Conservation (phyloP, 2,113 vertebrate genomes). For the Daubentonia madagascariensis region DNA sequence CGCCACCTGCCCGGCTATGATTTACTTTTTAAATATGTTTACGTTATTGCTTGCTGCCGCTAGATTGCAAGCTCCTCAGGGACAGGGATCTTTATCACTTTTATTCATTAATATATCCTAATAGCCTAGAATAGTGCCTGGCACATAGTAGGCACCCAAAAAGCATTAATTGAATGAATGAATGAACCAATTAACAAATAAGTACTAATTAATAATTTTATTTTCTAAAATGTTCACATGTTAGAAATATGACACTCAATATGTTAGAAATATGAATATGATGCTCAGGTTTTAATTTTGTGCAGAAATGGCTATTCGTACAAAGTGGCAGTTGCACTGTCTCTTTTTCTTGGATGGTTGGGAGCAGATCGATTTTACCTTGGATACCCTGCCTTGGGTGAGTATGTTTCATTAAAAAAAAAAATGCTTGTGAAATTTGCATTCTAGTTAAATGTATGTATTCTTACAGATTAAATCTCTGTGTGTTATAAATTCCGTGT, state of each 20-base stretch:
- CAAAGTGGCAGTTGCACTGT: constrained; percentile 96
- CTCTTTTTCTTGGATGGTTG: constrained; percentile 97
- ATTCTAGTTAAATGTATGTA: neutral
- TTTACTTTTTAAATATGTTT: neutral
- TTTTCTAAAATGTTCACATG: neutral
- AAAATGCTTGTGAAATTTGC: neutral
- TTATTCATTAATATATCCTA: neutral
- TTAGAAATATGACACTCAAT: no score
- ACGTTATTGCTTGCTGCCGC: neutral
- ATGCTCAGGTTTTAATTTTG: constrained; percentile 67
- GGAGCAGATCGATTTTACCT: constrained; percentile 98
- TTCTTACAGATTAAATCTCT: neutral
- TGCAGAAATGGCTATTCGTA: constrained; percentile 96
- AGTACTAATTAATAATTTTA: neutral
- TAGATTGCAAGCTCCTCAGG: neutral
- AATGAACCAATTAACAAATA: neutral
- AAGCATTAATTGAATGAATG: neutral
- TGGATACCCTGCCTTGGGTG: constrained; percentile 97
- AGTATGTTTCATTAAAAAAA: constrained; percentile 72
- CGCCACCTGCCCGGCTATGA: no score
- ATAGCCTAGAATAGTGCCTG: neutral
- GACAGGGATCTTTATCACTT: neutral
- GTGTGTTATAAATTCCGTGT: neutral
- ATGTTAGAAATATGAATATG: constrained; percentile 58
- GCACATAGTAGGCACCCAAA: neutral